These are phyloP conservation scores for Cyanistes caeruleus DNA, from an alignment of 2,113 vertebrate species.

Conservation along the genomic window DNA sequence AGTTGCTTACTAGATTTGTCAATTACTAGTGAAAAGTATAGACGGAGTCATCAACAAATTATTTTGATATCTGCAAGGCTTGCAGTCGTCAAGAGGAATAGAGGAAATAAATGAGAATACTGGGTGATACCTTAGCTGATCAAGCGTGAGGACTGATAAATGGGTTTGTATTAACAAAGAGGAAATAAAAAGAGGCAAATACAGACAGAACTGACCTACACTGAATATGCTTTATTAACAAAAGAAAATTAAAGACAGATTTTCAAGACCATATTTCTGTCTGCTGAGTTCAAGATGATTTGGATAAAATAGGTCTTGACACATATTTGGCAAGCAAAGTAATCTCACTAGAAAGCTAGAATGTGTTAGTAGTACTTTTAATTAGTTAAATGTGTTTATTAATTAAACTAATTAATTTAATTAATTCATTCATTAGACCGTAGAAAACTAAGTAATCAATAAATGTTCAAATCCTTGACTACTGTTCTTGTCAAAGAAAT, in stretches of 20 bases:
- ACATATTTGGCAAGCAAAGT: neutral
- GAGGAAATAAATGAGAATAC: neutral
- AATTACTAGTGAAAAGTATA: neutral
- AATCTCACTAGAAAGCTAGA: neutral
- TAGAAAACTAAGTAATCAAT: constrained; percentile 22
- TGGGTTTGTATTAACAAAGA: neutral
- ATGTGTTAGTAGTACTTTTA: neutral
- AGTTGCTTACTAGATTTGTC: neutral
- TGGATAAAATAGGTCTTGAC: neutral
- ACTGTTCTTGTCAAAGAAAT: neutral
- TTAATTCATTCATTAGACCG: neutral
- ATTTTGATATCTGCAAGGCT: neutral
- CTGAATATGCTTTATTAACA: neutral
- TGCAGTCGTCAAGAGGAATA: neutral
- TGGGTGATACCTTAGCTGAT: neutral
- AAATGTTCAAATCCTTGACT: neutral
- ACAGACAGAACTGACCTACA: neutral
- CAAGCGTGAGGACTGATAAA: neutral
- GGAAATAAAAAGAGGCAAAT: neutral
- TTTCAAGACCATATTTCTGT: neutral
- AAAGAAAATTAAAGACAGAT: neutral
- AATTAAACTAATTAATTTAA: constrained; percentile 13
- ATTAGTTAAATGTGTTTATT: neutral
- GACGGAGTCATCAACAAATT: neutral
- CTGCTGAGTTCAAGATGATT: neutral